Conservation (phyloP, 1,140 invertebrate genomes). For the Pissodes strobi region DNA sequence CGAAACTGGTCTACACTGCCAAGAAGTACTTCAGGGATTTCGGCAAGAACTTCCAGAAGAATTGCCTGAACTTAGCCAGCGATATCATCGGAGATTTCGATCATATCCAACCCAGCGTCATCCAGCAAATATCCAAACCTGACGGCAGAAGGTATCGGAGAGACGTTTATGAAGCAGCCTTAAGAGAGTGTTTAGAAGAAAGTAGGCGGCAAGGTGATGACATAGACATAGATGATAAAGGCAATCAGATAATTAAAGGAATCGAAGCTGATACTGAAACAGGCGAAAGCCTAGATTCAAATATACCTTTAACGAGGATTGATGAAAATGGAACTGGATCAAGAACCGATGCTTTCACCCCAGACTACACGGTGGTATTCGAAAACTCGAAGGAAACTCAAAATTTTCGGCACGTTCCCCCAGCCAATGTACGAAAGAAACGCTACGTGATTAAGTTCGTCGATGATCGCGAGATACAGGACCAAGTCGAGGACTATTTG, state of each 20-base stretch:
- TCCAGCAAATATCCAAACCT: conserved; percentile 18
- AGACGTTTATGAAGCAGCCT: background rate
- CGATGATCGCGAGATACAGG: conserved; percentile 36
- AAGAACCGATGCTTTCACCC: no score
- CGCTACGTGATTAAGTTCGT: conserved; percentile 42
- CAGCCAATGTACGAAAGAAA: conserved; percentile 33
- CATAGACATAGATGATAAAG: no score
- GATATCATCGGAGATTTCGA: conserved; percentile 40
- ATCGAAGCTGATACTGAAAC: background rate
- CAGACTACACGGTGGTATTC: background rate
- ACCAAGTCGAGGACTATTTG: conserved; percentile 37
- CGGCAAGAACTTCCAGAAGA: conserved; percentile 39
- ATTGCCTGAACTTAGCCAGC: conserved; percentile 37
- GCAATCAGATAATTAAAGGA: background rate
- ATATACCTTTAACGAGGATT: background rate
- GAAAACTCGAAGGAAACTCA: background rate
- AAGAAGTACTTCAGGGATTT: conserved; percentile 41
- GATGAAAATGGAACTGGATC: background rate
- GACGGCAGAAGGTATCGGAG: conserved; percentile 5
- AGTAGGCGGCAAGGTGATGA: no score
- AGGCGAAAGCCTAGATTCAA: background rate
- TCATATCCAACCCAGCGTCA: background rate
- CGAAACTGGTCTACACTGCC: conserved; percentile 34
- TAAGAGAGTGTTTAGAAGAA: background rate
- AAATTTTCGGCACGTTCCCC: conserved; percentile 26